Conservation (phyloP, 2,888 invertebrate species). For the Volucella inanis region DNA sequence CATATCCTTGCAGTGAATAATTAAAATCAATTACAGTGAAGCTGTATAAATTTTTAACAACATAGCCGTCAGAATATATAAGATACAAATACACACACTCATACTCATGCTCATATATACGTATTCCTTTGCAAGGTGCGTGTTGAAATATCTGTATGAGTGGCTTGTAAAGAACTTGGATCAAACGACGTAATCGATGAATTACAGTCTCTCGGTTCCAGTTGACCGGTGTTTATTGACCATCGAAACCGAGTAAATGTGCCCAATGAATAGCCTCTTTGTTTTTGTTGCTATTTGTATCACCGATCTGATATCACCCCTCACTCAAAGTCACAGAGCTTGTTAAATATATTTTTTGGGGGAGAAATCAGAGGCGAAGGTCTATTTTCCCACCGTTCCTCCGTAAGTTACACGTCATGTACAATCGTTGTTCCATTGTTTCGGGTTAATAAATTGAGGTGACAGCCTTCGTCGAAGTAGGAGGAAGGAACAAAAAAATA, state of each 20-base stretch:
- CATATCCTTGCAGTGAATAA: slow-evolving; percentile 65
- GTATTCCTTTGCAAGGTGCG: too few species aligned
- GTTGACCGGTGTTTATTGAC: slow-evolving; percentile 57
- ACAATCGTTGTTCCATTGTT: slow-evolving; percentile 47
- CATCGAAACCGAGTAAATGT: slow-evolving; percentile 32
- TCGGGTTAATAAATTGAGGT: slow-evolving; percentile 52
- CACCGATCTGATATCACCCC: too few species aligned
- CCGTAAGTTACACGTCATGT: slow-evolving; percentile 45
- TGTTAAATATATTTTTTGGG: neutral
- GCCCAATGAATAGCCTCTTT: slow-evolving; percentile 40
- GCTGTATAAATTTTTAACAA: slow-evolving; percentile 50
- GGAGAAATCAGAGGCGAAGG: slow-evolving; percentile 11
- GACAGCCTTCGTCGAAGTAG: slow-evolving; percentile 4
- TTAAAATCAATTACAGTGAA: slow-evolving; percentile 69
- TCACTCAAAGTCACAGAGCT: neutral
- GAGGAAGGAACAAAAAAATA: slow-evolving; percentile 6
- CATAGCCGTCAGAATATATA: slow-evolving; percentile 28
- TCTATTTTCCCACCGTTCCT: slow-evolving; percentile 3
- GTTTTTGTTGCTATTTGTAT: slow-evolving; percentile 8
- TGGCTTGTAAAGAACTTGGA: slow-evolving; percentile 3
- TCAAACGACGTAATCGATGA: slow-evolving; percentile 61
- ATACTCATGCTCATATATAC: too few species aligned
- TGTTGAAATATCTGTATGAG: too few species aligned
- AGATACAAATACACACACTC: neutral
- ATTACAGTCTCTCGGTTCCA: slow-evolving; percentile 36